Conservation (phyloP, 2,888 invertebrate genomes). For the Lordiphosa fenestrarum region DNA sequence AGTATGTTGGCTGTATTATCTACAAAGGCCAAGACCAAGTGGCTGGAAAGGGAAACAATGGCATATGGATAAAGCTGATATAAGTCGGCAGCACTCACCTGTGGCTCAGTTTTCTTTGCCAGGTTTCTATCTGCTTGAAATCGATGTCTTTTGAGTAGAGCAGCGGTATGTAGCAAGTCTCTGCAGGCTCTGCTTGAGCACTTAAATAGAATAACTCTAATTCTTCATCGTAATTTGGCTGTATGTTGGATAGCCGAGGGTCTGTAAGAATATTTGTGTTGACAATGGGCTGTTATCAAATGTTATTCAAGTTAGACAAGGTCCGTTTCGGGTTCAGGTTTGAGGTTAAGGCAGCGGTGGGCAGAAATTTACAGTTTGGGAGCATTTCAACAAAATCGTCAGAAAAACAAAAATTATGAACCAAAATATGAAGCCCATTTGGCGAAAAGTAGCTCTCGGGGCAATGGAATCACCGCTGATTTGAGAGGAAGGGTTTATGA, state of each 20-base stretch:
- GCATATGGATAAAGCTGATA: neutral
- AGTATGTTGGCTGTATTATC: slow-evolving; percentile 81
- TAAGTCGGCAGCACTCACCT: slow-evolving; percentile 5
- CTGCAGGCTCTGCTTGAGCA: slow-evolving; percentile 22
- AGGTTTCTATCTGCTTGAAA: slow-evolving; percentile 40
- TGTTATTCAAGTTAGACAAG: too few species aligned
- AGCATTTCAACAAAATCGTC: too few species aligned
- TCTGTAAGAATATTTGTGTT: slow-evolving; percentile 28
- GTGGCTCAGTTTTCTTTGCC: slow-evolving; percentile 47
- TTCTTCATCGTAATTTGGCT: slow-evolving; percentile 46
- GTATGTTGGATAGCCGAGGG: slow-evolving; percentile 35
- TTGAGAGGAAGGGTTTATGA: too few species aligned
- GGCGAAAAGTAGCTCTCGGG: too few species aligned
- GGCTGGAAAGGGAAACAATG: slow-evolving; percentile 31
- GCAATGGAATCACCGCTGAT: too few species aligned
- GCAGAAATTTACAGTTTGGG: too few species aligned
- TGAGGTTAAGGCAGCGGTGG: too few species aligned
- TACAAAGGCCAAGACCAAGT: slow-evolving; percentile 78
- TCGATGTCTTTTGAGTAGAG: slow-evolving; percentile 53
- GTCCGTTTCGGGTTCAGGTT: too few species aligned
- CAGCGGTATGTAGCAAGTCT: slow-evolving; percentile 54
- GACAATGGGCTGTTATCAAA: too few species aligned
- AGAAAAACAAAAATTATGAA: too few species aligned
- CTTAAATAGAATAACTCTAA: slow-evolving; percentile 60
- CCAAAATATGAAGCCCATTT: too few species aligned